Percentiles rank a stretch among this genome's conserved stretches.
Evolutionary conservation across 2,113 vertebrate species (phyloP).

Genomic region (Mobula hypostoma): DNA sequence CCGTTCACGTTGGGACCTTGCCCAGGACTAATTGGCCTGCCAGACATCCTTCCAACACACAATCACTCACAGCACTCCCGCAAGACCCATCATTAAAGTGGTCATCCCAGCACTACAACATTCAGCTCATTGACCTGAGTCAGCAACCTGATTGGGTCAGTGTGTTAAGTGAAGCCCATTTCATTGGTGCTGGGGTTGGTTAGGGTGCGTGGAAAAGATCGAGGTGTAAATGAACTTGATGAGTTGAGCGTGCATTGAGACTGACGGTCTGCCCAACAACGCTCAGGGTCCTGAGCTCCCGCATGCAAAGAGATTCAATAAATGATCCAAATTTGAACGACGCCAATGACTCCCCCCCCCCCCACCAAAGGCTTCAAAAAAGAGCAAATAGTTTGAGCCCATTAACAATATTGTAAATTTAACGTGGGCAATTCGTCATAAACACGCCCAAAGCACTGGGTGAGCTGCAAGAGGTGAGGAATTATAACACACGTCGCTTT

Average conservation of each 20-base stretch:
- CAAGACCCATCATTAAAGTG: too few species aligned
- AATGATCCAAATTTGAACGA: not conserved
- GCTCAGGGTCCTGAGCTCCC: not conserved
- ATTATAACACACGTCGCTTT: too few species aligned
- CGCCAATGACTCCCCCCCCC: not conserved
- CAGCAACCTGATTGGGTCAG: conserved; percentile 26
- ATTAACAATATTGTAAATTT: not conserved
- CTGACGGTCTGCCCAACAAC: not conserved
- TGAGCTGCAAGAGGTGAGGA: not conserved
- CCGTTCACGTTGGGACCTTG: conserved; percentile 52
- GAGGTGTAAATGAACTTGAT: conserved; percentile 79
- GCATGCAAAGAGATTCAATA: not conserved
- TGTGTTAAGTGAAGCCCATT: conserved; percentile 46
- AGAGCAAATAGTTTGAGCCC: too few species aligned
- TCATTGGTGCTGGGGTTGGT: conserved; percentile 66
- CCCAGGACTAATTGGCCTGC: conserved; percentile 51
- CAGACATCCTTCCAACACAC: conserved; percentile 55
- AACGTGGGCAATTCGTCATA: not conserved
- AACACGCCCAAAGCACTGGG: not conserved
- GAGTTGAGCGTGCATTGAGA: not conserved
- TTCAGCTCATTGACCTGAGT: not conserved
- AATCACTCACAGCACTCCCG: conserved; percentile 44
- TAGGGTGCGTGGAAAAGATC: conserved; percentile 51
- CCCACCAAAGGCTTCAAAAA: not conserved
- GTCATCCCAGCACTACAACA: not conserved